A percentile compares a stretch with the other conserved stretches of the same genome.
Conservation (phyloP, 2,888 invertebrate species). For the Muscina levida region DNA sequence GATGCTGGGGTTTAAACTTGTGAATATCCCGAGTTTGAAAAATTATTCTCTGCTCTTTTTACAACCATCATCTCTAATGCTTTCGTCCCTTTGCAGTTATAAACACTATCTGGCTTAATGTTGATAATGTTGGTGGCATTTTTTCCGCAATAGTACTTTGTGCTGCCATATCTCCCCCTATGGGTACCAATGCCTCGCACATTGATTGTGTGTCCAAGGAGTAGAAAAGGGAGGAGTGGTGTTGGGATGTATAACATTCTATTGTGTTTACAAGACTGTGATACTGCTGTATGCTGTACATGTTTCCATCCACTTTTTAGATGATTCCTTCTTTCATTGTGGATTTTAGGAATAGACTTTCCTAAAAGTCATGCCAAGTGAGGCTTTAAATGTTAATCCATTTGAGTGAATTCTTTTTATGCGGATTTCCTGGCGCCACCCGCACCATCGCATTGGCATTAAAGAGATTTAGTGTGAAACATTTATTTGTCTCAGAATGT, state of each 20-base stretch:
- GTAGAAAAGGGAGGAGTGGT: not conserved
- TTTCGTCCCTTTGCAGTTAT: not conserved
- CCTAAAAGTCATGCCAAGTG: constrained; percentile 30
- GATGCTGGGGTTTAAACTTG: constrained; percentile 13
- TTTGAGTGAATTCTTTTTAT: constrained; percentile 26
- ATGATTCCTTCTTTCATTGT: constrained; percentile 23
- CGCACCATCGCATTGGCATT: not conserved
- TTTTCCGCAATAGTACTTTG: constrained; percentile 17
- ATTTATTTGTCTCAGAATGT: not conserved
- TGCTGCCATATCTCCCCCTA: not conserved
- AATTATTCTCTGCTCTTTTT: not conserved
- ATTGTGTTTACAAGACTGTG: constrained; percentile 2
- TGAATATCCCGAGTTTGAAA: not conserved
- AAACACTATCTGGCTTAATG: constrained; percentile 6
- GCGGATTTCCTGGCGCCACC: not conserved
- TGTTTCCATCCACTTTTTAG: not conserved
- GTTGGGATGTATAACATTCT: not conserved
- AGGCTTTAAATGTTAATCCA: constrained; percentile 41
- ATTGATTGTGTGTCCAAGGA: not conserved
- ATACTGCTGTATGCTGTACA: constrained; percentile 4
- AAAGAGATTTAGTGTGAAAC: constrained; percentile 9
- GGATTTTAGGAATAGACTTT: constrained; percentile 18
- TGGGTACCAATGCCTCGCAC: not conserved
- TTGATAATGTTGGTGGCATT: constrained; percentile 20
- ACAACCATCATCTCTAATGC: not conserved